phyloP scores from a whole-genome alignment of 2,113 vertebrate genomes.

The Porphyrio hochstetteri region DNA sequence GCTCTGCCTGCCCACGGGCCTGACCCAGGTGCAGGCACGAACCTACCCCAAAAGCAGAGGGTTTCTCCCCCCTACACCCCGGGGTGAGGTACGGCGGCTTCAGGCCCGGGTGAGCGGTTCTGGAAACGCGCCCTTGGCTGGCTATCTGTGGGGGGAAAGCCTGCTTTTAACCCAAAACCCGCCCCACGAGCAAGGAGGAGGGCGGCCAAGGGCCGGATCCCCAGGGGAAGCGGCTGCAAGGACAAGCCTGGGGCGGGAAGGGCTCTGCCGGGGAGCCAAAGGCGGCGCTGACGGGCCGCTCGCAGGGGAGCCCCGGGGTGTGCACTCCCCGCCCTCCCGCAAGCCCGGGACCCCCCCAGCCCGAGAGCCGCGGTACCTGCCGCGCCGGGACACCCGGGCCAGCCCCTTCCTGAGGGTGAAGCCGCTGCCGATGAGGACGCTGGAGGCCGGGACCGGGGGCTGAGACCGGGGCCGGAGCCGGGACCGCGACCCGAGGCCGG shows the following conservation, averaged over 20 bases:
- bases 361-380: slow-evolving; percentile 76
- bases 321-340: no score
- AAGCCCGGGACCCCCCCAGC: neutral
- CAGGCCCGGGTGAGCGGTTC: fast-evolving
- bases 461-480: slow-evolving; percentile 47
- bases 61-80: neutral
- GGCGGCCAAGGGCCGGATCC: neutral
- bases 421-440: slow-evolving; percentile 81
- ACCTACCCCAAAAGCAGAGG: neutral
- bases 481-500: no score
- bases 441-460: slow-evolving; percentile 72
- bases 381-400: slow-evolving; percentile 75
- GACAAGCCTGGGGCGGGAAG: neutral
- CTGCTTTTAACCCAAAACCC: neutral
- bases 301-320: no score
- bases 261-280: fast-evolving
- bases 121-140: fast-evolving
- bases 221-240: neutral
- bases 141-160: fast-evolving
- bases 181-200: neutral
- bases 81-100: no score
- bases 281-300: neutral
- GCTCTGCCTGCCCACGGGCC: fast-evolving
- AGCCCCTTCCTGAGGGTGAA: slow-evolving; percentile 88
- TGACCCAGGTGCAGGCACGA: neutral